A percentile compares a stretch with the other conserved stretches of the same genome.
phyloP scores from a whole-genome alignment of 2,113 vertebrate genomes.

The Aleadryas rufinucha region DNA sequence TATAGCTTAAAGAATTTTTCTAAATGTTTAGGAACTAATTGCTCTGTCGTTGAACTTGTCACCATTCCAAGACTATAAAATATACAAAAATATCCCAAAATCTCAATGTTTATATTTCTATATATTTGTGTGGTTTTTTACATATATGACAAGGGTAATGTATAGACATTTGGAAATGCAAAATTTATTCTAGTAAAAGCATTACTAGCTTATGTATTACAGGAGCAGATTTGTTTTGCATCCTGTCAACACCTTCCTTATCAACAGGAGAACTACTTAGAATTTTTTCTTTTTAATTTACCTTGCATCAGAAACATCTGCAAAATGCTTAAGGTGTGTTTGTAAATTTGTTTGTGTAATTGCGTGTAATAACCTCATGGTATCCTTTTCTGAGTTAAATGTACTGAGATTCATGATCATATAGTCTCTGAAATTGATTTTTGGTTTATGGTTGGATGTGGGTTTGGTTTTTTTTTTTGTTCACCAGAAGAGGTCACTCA shows the following conservation, averaged over 20 bases:
- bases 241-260: background rate
- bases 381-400: background rate
- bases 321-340: background rate
- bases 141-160: background rate
- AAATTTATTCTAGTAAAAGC: background rate
- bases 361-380: background rate
- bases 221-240: background rate
- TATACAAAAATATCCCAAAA: background rate
- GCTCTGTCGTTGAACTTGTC: background rate
- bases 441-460: background rate
- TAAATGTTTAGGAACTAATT: background rate
- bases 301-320: background rate
- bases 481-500: constrained; percentile 39
- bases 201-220: background rate
- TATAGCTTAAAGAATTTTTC: background rate
- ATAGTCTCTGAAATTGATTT: background rate
- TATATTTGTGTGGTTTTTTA: background rate
- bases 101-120: background rate
- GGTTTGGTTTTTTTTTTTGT: background rate
- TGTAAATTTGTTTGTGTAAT: background rate
- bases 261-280: background rate
- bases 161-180: background rate
- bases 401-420: background rate
- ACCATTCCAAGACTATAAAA: background rate
- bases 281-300: background rate